A percentile compares a stretch with the other conserved stretches of the same genome.
phyloP scores from a whole-genome alignment of 2,797 vertebrate species.

The Erethizon dorsatum region DNA sequence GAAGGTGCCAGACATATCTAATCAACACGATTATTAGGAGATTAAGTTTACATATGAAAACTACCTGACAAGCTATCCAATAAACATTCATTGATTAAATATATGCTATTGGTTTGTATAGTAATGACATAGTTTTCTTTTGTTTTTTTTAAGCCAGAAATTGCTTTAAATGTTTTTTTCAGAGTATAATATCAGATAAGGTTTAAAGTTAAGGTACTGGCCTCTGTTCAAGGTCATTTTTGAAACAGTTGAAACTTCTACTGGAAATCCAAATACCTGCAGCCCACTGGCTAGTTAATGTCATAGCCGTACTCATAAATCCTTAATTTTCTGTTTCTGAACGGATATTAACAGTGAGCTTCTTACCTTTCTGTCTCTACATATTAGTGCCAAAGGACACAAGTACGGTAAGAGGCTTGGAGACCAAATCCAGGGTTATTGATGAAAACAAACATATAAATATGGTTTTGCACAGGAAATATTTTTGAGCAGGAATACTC shows the following conservation, averaged over 20 bases:
- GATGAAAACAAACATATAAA: conserved; percentile 13
- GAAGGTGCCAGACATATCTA: not conserved
- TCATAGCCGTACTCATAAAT: not conserved
- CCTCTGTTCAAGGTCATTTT: conserved; percentile 7
- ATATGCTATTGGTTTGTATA: not conserved
- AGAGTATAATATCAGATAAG: not conserved
- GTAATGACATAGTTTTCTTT: not conserved
- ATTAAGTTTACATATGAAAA: not conserved
- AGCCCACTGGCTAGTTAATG: not conserved
- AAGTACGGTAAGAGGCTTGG: not conserved
- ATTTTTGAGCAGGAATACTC: conserved; percentile 67
- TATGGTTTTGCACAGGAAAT: not conserved
- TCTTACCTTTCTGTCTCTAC: not conserved
- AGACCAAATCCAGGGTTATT: not conserved
- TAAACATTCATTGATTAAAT: not conserved
- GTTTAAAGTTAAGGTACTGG: conserved; percentile 13
- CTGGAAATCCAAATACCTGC: not conserved
- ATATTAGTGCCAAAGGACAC: not conserved
- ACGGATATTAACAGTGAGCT: not conserved
- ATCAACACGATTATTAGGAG: not conserved
- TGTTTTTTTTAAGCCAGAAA: not conserved
- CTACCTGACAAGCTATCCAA: not conserved
- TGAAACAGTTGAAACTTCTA: not conserved
- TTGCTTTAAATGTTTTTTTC: conserved; percentile 38
- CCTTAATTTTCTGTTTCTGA: conserved; percentile 15